Conservation (phyloP, 2,888 invertebrate genomes). For the Zaprionus obscuricornis region DNA sequence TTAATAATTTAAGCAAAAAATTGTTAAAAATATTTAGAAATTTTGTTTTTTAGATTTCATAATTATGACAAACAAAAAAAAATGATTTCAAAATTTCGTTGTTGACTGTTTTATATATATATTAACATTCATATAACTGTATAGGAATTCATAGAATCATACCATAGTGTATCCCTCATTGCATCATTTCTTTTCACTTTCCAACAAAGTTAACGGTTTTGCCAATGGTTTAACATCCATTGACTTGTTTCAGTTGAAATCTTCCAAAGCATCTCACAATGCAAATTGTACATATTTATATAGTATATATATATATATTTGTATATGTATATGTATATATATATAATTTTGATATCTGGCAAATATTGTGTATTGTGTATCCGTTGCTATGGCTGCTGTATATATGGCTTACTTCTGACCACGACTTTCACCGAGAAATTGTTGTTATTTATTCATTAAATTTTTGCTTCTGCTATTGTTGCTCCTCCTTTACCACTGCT, state of each 20-base stretch:
- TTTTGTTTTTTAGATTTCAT: too few relatives aligned
- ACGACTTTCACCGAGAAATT: slow-evolving; percentile 71
- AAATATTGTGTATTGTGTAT: slow-evolving; percentile 52
- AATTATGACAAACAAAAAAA: too few relatives aligned
- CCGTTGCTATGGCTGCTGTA: slow-evolving; percentile 50
- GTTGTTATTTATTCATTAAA: slow-evolving; percentile 75
- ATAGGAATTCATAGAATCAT: slow-evolving; percentile 6
- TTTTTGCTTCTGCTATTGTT: slow-evolving; percentile 68
- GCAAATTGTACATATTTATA: slow-evolving; percentile 34
- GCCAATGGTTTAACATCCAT: slow-evolving; percentile 19
- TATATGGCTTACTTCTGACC: slow-evolving; percentile 66
- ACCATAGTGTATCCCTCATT: slow-evolving; percentile 16
- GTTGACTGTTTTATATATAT: too few relatives aligned
- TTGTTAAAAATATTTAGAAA: background rate
- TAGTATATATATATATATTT: slow-evolving; percentile 28
- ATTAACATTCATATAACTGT: too few relatives aligned
- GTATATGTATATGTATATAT: background rate
- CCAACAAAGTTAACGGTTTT: slow-evolving; percentile 11
- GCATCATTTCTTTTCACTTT: slow-evolving; percentile 65
- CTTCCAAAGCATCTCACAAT: slow-evolving; percentile 26
- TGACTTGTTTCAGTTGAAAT: slow-evolving; percentile 17
- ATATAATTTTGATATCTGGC: slow-evolving; percentile 29
- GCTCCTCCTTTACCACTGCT: slow-evolving; percentile 41
- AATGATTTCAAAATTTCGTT: too few relatives aligned
- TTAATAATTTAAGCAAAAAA: background rate